Conservation (phyloP, 2,113 vertebrate genomes). For the Synchiropus splendidus region DNA sequence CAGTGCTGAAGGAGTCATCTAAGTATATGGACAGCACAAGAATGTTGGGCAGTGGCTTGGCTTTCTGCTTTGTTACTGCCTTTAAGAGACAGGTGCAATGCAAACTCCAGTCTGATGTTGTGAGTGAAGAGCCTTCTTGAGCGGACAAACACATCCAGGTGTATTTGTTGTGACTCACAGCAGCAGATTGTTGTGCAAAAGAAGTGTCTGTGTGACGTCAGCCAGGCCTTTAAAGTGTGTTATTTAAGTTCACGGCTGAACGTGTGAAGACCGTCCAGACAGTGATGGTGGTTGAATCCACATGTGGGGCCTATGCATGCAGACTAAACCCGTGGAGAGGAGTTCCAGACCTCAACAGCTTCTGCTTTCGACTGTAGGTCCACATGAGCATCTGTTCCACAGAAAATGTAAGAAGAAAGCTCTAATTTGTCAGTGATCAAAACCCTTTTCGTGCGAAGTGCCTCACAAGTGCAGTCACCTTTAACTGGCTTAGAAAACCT, state of each 20-base stretch:
- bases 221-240: background rate
- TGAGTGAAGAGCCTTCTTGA: too few species aligned
- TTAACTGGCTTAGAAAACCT: too few species aligned
- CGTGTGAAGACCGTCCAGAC: conserved; percentile 5
- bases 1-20: too few species aligned
- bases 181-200: background rate
- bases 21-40: too few species aligned
- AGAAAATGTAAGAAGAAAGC: conserved; percentile 2
- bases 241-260: conserved; percentile 2
- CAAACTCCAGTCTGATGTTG: too few species aligned
- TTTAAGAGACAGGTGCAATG: too few species aligned
- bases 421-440: conserved; percentile 4
- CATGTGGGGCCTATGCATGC: conserved; percentile 45
- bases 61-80: too few species aligned
- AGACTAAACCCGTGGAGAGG: conserved; percentile 55
- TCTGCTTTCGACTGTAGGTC: conserved; percentile 26
- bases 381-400: conserved; percentile 50
- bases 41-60: too few species aligned
- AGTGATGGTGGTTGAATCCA: conserved; percentile 43
- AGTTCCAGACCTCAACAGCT: conserved; percentile 25
- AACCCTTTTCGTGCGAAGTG: too few species aligned
- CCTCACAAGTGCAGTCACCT: too few species aligned
- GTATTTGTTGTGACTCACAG: too few species aligned
- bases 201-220: background rate
- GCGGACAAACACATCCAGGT: too few species aligned